These are phyloP conservation scores for Rhagium mordax DNA, from an alignment of 2,888 invertebrate species.

Conservation along the genomic window DNA sequence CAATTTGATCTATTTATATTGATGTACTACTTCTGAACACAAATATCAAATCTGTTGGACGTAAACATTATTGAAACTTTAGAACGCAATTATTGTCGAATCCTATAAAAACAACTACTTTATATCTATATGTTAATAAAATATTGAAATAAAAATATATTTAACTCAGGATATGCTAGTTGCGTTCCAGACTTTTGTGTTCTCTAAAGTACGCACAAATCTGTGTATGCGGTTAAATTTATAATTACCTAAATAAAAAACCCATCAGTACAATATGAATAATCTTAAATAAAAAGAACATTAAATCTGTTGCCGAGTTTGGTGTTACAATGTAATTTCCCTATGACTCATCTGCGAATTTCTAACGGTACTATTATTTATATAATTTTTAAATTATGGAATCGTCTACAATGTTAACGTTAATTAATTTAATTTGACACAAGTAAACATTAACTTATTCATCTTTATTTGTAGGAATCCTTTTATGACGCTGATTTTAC, in stretches of 20 bases:
- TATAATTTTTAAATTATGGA: background rate
- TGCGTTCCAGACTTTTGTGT: constrained; percentile 6
- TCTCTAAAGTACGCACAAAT: background rate
- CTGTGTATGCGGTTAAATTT: background rate
- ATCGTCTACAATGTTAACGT: background rate
- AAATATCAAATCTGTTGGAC: no score
- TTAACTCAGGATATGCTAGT: no score
- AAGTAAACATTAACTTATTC: background rate
- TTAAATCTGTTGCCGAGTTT: background rate
- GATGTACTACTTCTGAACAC: no score
- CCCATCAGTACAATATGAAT: constrained; percentile 10
- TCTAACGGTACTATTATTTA: background rate
- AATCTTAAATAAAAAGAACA: constrained; percentile 10
- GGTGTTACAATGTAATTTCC: background rate
- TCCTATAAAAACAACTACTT: no score
- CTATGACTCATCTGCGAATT: background rate
- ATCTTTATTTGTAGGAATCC: background rate
- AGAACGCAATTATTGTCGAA: no score
- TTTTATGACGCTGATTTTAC: background rate
- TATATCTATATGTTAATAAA: no score
- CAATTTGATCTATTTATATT: no score
- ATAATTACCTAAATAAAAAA: constrained; percentile 1
- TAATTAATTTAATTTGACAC: background rate
- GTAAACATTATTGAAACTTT: no score
- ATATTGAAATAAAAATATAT: no score